Evolutionary conservation across 1,140 invertebrate species (phyloP), one percentile per base, ranked within the genome.

Genomic region (Elymnias hypermnestra): DNA sequence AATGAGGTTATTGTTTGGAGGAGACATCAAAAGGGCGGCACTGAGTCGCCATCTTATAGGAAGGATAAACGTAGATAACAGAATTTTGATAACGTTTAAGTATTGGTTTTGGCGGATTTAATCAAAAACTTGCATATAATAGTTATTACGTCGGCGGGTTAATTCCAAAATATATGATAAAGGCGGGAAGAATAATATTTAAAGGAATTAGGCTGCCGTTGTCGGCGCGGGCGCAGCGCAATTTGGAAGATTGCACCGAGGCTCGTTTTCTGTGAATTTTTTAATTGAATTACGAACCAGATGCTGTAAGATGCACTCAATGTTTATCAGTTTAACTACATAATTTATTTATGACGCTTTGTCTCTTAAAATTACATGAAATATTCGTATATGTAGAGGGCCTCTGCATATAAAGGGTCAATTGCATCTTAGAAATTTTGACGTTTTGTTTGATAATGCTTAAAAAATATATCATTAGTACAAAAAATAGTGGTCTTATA

Each of bases 201-300:
- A 75, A 76, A 45, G 51, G 63, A 79, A 81, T 81, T 82, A 82
- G 73, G 69, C 72, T 76, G 70, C 69, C 64, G 73, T 48, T 65
- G 66, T 53, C 26, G 54, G 63, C 6, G 31, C 13, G 45, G 42
- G 22, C 45, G 44, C 48, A 35, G 44, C 41, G 74, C 72, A 83
- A 84, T 84, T 81, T 84, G 64, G 72, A 67, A 73, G 76, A 82
- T 82, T 81, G 74, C 70, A 68, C 63, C 54, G 65, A 58, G 57
- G 72, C 50, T 70, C 61, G 72, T 70, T 78, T 83, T 82, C 77
- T 78, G 70, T 82, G 77, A 82, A 82, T 82, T 82, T 84, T 84
- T 84, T 82, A 84, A 84, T 84, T 82, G 78, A 84, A 84, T 84
- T 84, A 84, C 66, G 75, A 72, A 59, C 62, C 72, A 76, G 75